Evolutionary conservation across 2,797 vertebrate species (phyloP).

Genomic region (Mico argentatus): DNA sequence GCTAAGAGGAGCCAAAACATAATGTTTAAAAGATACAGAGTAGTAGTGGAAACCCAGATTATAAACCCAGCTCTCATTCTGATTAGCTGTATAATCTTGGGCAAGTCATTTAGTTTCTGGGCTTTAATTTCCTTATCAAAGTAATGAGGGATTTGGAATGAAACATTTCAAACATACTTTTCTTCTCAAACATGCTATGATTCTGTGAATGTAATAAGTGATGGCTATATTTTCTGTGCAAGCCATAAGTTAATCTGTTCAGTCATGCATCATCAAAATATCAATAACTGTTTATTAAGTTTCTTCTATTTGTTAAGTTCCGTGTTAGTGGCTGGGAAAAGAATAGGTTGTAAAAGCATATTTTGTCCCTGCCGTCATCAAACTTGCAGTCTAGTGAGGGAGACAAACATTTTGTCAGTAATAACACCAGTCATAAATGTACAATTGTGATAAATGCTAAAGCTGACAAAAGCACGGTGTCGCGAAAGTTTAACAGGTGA

Average conservation of each 20-base stretch:
- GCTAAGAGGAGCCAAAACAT: background rate
- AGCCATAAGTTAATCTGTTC: background rate
- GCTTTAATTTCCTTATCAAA: background rate
- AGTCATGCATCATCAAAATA: background rate
- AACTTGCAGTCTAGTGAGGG: background rate
- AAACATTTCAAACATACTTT: background rate
- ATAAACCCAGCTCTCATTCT: background rate
- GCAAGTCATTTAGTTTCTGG: background rate
- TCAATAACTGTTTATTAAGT: background rate
- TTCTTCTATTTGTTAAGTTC: background rate
- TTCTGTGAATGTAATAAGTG: background rate
- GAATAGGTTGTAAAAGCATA: background rate
- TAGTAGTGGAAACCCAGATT: background rate
- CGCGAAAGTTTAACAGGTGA: background rate
- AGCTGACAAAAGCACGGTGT: background rate
- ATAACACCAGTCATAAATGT: background rate
- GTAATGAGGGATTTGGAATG: background rate
- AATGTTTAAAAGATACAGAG: background rate
- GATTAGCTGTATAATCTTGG: background rate
- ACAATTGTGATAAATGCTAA: background rate
- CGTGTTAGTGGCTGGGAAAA: background rate
- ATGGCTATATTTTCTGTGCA: background rate
- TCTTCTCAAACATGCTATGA: background rate
- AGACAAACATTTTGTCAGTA: background rate
- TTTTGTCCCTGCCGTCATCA: background rate